Evolutionary conservation across 1,140 invertebrate genomes (phyloP).

Genomic region (Meloidogyne floridensis): DNA sequence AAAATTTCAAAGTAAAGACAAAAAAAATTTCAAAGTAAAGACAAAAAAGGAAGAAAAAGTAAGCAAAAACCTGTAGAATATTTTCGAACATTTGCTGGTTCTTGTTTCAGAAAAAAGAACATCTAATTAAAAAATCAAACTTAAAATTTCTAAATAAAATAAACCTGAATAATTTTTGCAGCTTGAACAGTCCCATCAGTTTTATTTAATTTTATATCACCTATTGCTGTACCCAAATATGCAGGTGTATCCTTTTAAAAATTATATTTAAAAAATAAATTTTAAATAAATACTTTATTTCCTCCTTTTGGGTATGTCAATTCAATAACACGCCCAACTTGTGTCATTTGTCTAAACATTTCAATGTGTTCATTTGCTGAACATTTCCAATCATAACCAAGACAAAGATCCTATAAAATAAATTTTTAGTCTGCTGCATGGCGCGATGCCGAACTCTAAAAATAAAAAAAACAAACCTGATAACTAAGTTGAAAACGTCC

Average conservation of each 20-base stretch:
- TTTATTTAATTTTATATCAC: constrained; percentile 58
- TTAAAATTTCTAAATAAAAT: not conserved
- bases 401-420: not conserved
- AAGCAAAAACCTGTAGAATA: constrained; percentile 54
- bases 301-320: constrained; percentile 62
- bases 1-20: too few relatives aligned
- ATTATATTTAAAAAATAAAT: not conserved
- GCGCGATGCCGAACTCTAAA: constrained; percentile 40
- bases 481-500: constrained; percentile 60
- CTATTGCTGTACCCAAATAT: constrained; percentile 60
- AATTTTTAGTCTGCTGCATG: not conserved
- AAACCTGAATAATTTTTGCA: constrained; percentile 56
- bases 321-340: constrained; percentile 63
- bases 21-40: too few relatives aligned
- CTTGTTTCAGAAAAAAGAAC: constrained; percentile 64
- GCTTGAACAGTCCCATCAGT: constrained; percentile 57
- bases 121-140: constrained; percentile 38
- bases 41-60: not conserved
- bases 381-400: constrained; percentile 30
- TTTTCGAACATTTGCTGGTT: constrained; percentile 51
- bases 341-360: constrained; percentile 58
- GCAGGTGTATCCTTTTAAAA: constrained; percentile 55
- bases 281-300: constrained; percentile 48
- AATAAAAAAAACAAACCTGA: constrained; percentile 64
- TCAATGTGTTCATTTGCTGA: constrained; percentile 54